Percentiles rank a stretch among this genome's conserved stretches.
phyloP scores from a whole-genome alignment of 2,113 vertebrate genomes.

The Lasiurus cinereus region DNA sequence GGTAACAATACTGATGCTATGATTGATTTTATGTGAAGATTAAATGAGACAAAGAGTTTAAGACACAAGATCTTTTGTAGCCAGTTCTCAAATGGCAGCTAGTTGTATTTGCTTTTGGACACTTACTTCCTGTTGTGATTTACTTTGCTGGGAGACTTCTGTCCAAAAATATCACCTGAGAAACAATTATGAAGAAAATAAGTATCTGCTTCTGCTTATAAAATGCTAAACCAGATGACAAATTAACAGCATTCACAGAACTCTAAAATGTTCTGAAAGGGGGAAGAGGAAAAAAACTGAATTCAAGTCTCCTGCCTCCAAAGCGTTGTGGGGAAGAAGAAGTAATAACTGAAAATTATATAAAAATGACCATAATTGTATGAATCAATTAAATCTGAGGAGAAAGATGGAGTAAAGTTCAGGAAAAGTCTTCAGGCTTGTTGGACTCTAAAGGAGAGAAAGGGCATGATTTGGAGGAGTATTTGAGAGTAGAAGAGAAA shows the following conservation, averaged over 20 bases:
- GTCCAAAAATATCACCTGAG: not conserved
- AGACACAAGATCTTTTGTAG: not conserved
- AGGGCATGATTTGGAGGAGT: slow-evolving; percentile 2
- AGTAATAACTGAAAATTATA: not conserved
- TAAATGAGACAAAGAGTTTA: not conserved
- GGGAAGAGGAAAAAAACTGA: slow-evolving; percentile 46
- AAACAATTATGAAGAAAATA: slow-evolving; percentile 43
- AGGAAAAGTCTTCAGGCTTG: not conserved
- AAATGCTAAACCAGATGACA: not conserved
- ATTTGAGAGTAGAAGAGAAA: slow-evolving; percentile 29
- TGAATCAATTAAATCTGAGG: not conserved
- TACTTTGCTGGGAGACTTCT: slow-evolving; percentile 4
- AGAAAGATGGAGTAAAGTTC: not conserved
- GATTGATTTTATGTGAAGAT: not conserved
- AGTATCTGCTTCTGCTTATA: slow-evolving; percentile 7
- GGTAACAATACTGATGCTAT: not conserved
- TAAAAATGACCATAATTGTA: not conserved
- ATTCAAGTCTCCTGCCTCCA: not conserved
- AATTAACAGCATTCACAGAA: not conserved
- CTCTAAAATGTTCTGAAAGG: slow-evolving; percentile 6
- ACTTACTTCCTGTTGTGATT: not conserved
- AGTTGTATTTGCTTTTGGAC: not conserved
- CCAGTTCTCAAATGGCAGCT: not conserved
- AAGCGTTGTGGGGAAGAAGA: not conserved
- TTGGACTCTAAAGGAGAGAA: not conserved